These are phyloP conservation scores for Pocillopora damicornis DNA, from an alignment of 64 coral and sea anemone genomes.

Conservation along the genomic window DNA sequence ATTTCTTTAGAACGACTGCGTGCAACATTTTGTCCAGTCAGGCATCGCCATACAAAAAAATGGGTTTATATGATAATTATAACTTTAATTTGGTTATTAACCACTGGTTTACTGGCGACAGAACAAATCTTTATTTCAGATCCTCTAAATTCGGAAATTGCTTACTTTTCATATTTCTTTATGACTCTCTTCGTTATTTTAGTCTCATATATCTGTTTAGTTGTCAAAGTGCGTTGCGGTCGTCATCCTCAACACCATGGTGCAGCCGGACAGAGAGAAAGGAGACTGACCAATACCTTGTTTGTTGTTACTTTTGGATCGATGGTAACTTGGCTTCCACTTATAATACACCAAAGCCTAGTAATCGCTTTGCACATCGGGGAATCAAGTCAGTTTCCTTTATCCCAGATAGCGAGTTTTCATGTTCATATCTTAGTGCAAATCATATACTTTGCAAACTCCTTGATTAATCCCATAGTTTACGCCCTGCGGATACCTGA, in stretches of 20 bases:
- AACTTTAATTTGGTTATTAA: too few species aligned
- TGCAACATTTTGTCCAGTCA: too few species aligned
- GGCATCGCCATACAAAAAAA: too few species aligned
- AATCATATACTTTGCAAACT: neutral
- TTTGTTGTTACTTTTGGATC: neutral
- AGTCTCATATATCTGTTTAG: neutral
- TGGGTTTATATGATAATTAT: too few species aligned
- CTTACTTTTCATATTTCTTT: neutral
- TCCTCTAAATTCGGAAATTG: too few species aligned
- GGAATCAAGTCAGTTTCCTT: too few species aligned
- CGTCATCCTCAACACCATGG: neutral
- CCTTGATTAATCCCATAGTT: neutral
- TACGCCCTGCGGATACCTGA: neutral
- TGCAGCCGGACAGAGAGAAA: neutral
- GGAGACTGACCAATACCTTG: conserved; percentile 5
- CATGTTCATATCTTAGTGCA: neutral
- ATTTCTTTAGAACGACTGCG: too few species aligned
- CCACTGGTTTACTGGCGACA: too few species aligned
- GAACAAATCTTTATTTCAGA: too few species aligned
- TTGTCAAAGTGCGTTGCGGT: neutral
- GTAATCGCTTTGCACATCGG: neutral
- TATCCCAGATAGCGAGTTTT: neutral
- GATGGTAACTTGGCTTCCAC: neutral
- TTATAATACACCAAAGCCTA: neutral
- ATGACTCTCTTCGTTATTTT: neutral